Evolutionary conservation across 1,140 invertebrate genomes (phyloP).

Genomic region (Atopsyche davidsoni): DNA sequence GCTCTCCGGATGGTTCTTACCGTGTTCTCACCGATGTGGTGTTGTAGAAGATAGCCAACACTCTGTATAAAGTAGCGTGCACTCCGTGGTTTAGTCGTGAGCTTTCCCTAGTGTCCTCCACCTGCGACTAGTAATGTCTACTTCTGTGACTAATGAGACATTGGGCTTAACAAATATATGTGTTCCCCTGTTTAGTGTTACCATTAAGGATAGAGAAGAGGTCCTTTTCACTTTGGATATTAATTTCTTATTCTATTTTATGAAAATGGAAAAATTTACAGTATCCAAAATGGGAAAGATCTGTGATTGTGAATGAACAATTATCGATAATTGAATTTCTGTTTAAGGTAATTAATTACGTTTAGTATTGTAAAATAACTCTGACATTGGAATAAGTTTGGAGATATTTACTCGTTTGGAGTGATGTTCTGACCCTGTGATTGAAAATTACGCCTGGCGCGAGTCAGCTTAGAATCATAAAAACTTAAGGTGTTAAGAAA

Average conservation of each 20-base stretch:
- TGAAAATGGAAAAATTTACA: conserved; percentile 2
- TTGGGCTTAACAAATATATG: too few relatives aligned
- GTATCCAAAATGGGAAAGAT: conserved; percentile 13
- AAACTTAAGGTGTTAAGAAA: conserved; percentile 18
- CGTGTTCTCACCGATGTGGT: too few relatives aligned
- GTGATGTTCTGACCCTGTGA: conserved; percentile 28
- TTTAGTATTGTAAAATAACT: conserved; percentile 6
- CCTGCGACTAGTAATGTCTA: too few relatives aligned
- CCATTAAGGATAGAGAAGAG: conserved; percentile 12
- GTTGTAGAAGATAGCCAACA: conserved; percentile 14
- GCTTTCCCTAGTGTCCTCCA: too few relatives aligned
- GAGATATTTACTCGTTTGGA: conserved; percentile 16
- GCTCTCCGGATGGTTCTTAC: neutral
- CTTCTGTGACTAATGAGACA: too few relatives aligned
- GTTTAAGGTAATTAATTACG: conserved; percentile 7
- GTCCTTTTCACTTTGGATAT: conserved; percentile 5
- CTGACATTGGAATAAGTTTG: conserved; percentile 10
- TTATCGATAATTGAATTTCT: conserved; percentile 21
- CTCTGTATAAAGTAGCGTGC: conserved; percentile 7
- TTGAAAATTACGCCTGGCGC: conserved; percentile 8
- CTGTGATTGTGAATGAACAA: conserved; percentile 27
- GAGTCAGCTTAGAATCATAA: conserved; percentile 7
- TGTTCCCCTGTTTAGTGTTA: conserved; percentile 25
- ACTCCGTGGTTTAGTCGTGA: neutral
- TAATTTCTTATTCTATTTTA: neutral